Evolutionary conservation across 2,888 invertebrate species (phyloP), one percentile per base, ranked within the genome.

Genomic region (Gortyna flavago): DNA sequence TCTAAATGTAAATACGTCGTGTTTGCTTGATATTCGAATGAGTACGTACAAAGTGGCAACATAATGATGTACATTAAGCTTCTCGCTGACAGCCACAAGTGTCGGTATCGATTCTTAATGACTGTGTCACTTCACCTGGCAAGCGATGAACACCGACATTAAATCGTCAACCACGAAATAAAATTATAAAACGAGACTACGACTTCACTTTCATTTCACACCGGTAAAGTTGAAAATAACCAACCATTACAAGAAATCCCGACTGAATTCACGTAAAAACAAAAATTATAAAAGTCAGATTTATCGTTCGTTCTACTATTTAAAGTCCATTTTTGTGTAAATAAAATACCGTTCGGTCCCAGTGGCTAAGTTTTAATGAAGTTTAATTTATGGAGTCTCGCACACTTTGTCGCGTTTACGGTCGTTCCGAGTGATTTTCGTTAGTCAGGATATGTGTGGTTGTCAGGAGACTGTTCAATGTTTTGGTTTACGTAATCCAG

Each of bases 341-440:
- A 92, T 91, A 90, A 91, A 93, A 90, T 86, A 82, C 80, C 81
- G 72, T 87, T 91, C 89, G 89, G 88, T 88, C 87, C 76, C 90
- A 81, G 84, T 85, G 88, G 86, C 90, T 89, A 92, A 94, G 92
- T 94, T 94, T 95, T 95, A 95, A 95, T 95, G 94, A 94, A 95
- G 90, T 91, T 93, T 93, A 94, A 95, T 95, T 95, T 95, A 95
- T 94, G 92, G 90, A 92, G 90, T 87, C 88, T 86, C 89, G 89
- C 86, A 89, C 91, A 93, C 93, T 95, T 94, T 94, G 95, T 95
- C 94, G 93, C 92, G 91, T 94, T 95, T 93, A 95, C 91, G 90
- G 92, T 87, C 90, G 91, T 91, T 93, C 88, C 89, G 90, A 90
- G 89, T 91, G 90, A 91, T 92, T 93, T 93, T 92, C 86, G 88